Evolutionary conservation across 2,888 invertebrate species (phyloP), one percentile per base, ranked within the genome.

Genomic region (Bedellia somnulentella): DNA sequence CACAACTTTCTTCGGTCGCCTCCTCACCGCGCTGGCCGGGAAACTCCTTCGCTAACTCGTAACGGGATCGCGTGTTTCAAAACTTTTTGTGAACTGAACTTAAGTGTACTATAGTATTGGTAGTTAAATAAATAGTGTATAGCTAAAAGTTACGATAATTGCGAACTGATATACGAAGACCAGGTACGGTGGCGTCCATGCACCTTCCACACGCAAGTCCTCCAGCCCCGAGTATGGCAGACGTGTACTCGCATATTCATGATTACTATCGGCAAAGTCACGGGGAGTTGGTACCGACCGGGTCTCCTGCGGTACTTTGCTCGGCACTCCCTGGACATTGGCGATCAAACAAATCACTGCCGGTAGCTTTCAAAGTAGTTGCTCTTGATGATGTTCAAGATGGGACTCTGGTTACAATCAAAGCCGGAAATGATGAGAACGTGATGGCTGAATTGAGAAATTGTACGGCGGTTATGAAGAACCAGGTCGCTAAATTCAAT

Each of bases 401-500:
- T 59, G 97, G 97, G 11, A 98, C 98, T 0, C 57, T 91, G 41
- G 97, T 99, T 33, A 90, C 90, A 13, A 87, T 99, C 28, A 84
- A 89, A 37, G 98, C 97, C 33, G 98, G 98, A 21, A 99, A 98
- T 64, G 99, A 99, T 50, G 98, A 99, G 67, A 98, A 98, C 62
- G 92, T 83, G 46, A 93, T 93, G 79, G 97, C 93, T 1, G 98
- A 99, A 57, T 66, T 98, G 45, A 79, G 94, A 45, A 99, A 99
- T 61, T 87, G 86, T 51, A 89, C 91, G 4, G 93, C 98, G 1
- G 85, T 93, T 43, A 93, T 98, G 89, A 96, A 96, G 78, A 94
- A 94, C 57, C 93, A 96, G 64, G 92, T 98, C 42, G 99, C 99
- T 18, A 95, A 96, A 75, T 99, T 99, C 79, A 96, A 95, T 57